Percentiles rank a stretch among this genome's conserved stretches.
phyloP scores from a whole-genome alignment of 1,140 invertebrate species.

The Hypothenemus hampei region DNA sequence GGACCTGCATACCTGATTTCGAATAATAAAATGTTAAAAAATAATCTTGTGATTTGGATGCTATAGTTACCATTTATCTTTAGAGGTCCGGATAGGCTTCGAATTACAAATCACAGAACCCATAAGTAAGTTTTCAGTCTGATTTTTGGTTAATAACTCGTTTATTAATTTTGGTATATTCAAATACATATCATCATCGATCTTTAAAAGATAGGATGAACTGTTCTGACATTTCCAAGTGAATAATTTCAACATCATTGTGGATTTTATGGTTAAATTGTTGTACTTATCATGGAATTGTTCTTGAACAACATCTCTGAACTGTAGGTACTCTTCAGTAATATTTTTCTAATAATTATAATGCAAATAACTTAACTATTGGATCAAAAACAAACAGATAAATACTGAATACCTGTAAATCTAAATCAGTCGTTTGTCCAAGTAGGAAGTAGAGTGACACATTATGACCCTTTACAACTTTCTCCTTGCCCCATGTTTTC shows the following conservation, averaged over 20 bases:
- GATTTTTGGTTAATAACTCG: conserved; percentile 42
- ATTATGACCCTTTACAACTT: conserved; percentile 50
- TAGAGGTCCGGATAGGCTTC: conserved; percentile 62
- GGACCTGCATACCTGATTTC: conserved; percentile 67
- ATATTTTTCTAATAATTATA: conserved; percentile 25
- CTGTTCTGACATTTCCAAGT: conserved; percentile 56
- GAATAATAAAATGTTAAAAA: too few relatives aligned
- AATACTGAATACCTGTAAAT: conserved; percentile 49
- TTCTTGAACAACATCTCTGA: conserved; percentile 86
- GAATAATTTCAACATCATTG: conserved; percentile 81
- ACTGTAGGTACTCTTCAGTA: conserved; percentile 51
- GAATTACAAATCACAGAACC: conserved; percentile 73
- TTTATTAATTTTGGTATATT: conserved; percentile 56
- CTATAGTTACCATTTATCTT: conserved; percentile 70
- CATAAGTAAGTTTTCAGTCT: conserved; percentile 53
- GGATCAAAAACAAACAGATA: neutral
- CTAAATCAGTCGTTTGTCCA: conserved; percentile 53
- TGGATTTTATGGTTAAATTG: conserved; percentile 86
- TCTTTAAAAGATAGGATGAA: conserved; percentile 66
- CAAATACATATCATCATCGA: conserved; percentile 81
- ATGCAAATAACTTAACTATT: neutral
- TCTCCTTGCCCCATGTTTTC: conserved; percentile 73
- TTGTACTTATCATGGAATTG: conserved; percentile 86
- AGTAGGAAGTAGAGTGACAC: conserved; percentile 52
- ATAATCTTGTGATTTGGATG: too few relatives aligned